Base-by-base conservation (phyloP, 1,140 invertebrate species). In the Gonatopus flavifemur region DNA sequence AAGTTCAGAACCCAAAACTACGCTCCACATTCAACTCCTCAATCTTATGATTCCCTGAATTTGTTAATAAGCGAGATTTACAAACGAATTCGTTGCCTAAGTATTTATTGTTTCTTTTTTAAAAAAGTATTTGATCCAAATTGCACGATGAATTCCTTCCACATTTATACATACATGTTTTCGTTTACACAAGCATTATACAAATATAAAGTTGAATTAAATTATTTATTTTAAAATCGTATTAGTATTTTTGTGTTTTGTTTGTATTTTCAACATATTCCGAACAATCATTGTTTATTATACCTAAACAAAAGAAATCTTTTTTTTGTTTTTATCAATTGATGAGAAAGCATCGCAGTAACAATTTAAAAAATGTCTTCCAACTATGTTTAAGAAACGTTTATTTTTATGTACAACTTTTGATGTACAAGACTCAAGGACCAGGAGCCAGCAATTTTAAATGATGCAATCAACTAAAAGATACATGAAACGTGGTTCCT, bases 101-200 rank as follows among this genome's bases (percentile, higher is more conserved):
- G n/a, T n/a, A 7, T 28, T 28, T 60, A 53, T 38, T 53, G 15
- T 22, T 49, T 33, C 46, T 35, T 62, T 57, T 36, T 51, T 38
- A 54, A 61, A 57, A 57, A 45, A 43, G 49, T 57, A 62, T 50
- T 61, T 62, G 49, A 61, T 47, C 58, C 57, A 62, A 61, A 62
- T 62, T 57, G 58, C 47, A 61, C 58, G 54, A 57, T 57, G 36
- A 58, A 61, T 48, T 51, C 50, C 57, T 53, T 49, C 37, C 59
- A 57, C 47, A 61, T 61, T 61, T 62, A 62, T 51, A 61, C 50
- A 61, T 62, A 61, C 54, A 62, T 53, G 50, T 49, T 44, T 33
- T 55, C 41, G 24, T 64, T 64, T 54, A 64, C 62, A 63, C 59
- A 64, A 57, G 62, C 57, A 62, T 64, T 50, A 42, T 63, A 63